A percentile compares a stretch with the other conserved stretches of the same genome.
Conservation (phyloP, 1,140 invertebrate species). For the Heliconius nattereri region DNA sequence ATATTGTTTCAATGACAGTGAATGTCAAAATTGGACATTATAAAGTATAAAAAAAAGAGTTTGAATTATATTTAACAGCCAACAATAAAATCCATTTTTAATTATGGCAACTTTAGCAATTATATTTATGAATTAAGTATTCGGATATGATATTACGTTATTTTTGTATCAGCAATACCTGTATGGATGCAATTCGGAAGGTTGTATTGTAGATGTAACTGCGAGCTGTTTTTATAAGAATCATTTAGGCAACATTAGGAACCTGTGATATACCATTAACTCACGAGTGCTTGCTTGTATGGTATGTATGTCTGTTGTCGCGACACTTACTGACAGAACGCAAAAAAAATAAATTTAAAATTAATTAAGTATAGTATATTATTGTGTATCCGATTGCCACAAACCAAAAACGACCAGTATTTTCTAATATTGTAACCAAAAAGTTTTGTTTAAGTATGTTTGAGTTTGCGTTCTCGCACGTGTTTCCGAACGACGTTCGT, state of each 20-base stretch:
- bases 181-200: constrained; percentile 41
- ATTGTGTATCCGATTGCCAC: constrained; percentile 42
- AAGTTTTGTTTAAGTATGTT: constrained; percentile 45
- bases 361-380: constrained; percentile 30
- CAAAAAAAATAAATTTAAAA: constrained; percentile 18
- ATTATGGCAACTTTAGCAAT: constrained; percentile 3
- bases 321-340: constrained; percentile 41
- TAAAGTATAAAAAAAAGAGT: constrained; percentile 7
- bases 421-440: constrained; percentile 72
- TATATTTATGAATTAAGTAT: constrained; percentile 18
- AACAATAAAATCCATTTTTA: constrained; percentile 12
- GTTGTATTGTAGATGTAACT: constrained; percentile 43
- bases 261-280: constrained; percentile 78
- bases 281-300: constrained; percentile 73
- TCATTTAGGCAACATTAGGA: constrained; percentile 74
- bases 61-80: constrained; percentile 16
- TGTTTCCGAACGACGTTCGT: constrained; percentile 45
- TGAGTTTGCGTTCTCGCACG: constrained; percentile 48
- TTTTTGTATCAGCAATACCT: constrained; percentile 26
- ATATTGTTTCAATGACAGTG: constrained; percentile 1
- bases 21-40: constrained; percentile 9
- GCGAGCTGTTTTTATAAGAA: constrained; percentile 45
- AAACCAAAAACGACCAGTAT: constrained; percentile 79
- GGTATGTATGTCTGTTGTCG: constrained; percentile 55
- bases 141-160: constrained; percentile 29